Base-by-base conservation (phyloP, 2,797 vertebrate genomes). In the Macropus fuliginosus region DNA sequence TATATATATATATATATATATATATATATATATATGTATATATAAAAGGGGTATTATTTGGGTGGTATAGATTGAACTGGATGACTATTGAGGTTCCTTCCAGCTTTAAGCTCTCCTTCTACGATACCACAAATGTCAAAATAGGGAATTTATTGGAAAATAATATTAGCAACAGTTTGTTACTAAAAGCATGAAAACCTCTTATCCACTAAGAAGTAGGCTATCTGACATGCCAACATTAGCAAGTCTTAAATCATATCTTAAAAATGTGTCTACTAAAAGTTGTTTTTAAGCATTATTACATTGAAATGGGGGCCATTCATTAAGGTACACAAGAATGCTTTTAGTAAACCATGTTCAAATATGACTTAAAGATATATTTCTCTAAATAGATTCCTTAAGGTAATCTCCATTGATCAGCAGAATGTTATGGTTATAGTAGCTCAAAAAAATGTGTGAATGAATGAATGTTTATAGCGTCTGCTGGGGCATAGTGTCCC, bases 301-400 rank as follows among this genome's bases (percentile, higher is more conserved):
- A 93, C 12, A 74, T 90, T 74, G 92, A 46, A 95, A 94, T 93
- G 52, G 21, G 8, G 91, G 5, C 34, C 34, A 92, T 28, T 94
- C 56, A 55, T 21, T 21, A 91, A 89, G 29, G 31, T 91, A 50
- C 66, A 34, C 50, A 34, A 92, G 66, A 92, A 66, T 93, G 56
- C 46, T 91, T 94, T 96, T 93, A 95, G 50, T 91, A 40, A 55
- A 6, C 89, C 16, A n/a, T 90, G 93, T 94, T 96, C 55, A 94
- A 96, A 31, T 55, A 81, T 89, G 28, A 28, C 55, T 94, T 91
- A 94, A 92, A 96, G 92, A 95, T 31, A 12, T 92, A 90, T 89
- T 92, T 56, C 54, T 94, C 90, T 94, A 89, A 96, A n/a, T 55
- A 12, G 74, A 28, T 87, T 96, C 90, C 94, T 95, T 96, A 81